These are phyloP conservation scores for Marcusenius ussheri DNA, from an alignment of 2,113 vertebrate species.

Conservation along the genomic window DNA sequence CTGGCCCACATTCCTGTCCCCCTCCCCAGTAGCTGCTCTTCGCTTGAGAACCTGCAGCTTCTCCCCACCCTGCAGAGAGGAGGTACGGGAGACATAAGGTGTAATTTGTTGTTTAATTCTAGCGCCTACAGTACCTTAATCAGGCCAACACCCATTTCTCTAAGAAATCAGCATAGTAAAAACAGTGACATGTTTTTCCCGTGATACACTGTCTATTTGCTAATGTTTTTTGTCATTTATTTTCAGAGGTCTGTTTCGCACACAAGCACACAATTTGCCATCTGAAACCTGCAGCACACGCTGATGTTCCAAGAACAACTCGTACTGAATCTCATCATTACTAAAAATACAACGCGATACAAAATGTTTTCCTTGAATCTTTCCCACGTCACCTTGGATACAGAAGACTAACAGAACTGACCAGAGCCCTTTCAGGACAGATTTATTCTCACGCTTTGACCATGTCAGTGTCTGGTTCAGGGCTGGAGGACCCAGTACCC, in stretches of 20 bases:
- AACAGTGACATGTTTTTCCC: background rate
- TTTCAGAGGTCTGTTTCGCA: background rate
- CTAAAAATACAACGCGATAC: background rate
- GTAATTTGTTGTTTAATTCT: background rate
- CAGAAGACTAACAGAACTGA: background rate
- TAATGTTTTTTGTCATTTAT: background rate
- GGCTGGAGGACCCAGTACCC: constrained; percentile 46
- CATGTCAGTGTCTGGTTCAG: background rate
- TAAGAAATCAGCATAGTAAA: background rate
- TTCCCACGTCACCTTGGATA: background rate
- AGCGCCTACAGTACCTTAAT: background rate
- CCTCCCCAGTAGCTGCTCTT: constrained; percentile 37
- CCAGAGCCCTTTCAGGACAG: background rate
- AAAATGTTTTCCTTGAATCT: background rate
- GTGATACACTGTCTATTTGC: background rate
- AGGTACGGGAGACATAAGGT: background rate
- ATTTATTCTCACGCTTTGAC: background rate
- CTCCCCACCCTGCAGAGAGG: background rate
- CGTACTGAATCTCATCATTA: background rate
- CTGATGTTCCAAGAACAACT: background rate
- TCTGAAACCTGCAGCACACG: background rate
- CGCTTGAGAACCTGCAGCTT: constrained; percentile 73
- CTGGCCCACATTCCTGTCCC: background rate
- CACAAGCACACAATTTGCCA: background rate
- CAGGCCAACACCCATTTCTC: background rate